Conservation (phyloP, 2,113 vertebrate species). For the Heloderma charlesbogerti region DNA sequence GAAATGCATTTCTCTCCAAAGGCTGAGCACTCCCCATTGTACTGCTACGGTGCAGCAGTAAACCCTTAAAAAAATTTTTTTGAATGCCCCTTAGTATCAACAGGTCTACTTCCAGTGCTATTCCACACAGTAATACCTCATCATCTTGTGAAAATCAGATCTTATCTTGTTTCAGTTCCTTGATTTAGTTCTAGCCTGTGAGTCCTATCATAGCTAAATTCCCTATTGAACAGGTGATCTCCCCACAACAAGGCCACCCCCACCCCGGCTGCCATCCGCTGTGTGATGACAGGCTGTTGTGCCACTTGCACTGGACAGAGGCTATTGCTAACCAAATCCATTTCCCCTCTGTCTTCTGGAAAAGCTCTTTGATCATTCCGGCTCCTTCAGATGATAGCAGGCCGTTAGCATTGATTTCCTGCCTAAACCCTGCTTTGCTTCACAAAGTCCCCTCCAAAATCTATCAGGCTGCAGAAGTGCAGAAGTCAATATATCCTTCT, state of each 20-base stretch:
- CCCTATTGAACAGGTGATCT: conserved; percentile 2
- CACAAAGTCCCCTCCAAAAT: conserved; percentile 53
- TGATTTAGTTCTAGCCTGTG: neutral
- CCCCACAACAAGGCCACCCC: neutral
- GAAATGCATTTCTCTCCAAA: neutral
- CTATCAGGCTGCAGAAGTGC: conserved; percentile 64
- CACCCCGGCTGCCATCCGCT: neutral
- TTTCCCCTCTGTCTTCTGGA: conserved; percentile 8
- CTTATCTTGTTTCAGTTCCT: neutral
- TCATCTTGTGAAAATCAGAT: neutral
- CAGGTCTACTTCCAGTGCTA: too few relatives aligned
- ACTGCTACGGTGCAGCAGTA: neutral
- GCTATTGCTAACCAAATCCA: conserved; percentile 8
- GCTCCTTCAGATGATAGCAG: conserved; percentile 42
- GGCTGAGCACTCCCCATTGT: neutral
- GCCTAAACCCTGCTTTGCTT: conserved; percentile 56
- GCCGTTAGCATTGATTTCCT: conserved; percentile 42
- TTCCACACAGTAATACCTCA: neutral
- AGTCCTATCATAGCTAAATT: neutral
- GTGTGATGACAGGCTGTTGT: conserved; percentile 7
- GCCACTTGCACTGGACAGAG: neutral
- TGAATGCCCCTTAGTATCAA: neutral
- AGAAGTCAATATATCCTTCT: conserved; percentile 69
- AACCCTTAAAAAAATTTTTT: neutral
- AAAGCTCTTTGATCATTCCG: conserved; percentile 7